phyloP scores from a whole-genome alignment of 2,797 vertebrate genomes.

The Mycteria americana region DNA sequence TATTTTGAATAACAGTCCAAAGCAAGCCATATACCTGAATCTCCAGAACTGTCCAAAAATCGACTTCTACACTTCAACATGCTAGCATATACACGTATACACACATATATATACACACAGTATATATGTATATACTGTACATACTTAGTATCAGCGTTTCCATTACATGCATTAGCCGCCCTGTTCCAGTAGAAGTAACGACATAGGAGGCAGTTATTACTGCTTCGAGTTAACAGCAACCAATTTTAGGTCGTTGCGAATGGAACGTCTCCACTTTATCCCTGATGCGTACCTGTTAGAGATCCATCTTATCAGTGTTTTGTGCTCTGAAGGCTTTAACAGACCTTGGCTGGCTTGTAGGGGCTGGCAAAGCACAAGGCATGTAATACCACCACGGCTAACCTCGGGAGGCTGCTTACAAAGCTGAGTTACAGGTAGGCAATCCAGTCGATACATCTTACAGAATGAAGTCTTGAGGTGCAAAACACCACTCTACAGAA shows the following conservation, averaged over 20 bases:
- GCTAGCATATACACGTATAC: background rate
- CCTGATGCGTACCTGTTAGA: background rate
- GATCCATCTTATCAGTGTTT: constrained; percentile 4
- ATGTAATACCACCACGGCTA: background rate
- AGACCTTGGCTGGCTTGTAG: constrained; percentile 10
- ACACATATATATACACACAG: background rate
- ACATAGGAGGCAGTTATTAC: background rate
- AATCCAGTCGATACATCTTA: background rate
- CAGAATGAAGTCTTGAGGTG: constrained; percentile 19
- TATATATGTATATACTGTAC: background rate
- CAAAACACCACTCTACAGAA: constrained; percentile 35
- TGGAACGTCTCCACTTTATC: background rate
- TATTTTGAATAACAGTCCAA: background rate
- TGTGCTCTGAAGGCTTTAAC: constrained; percentile 38
- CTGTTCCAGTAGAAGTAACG: background rate
- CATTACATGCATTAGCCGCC: background rate
- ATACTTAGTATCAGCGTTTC: background rate
- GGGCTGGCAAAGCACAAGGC: background rate
- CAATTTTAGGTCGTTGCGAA: background rate
- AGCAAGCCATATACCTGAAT: background rate
- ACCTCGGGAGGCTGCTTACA: background rate
- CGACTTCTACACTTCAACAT: background rate
- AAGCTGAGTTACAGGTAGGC: background rate
- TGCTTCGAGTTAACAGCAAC: background rate
- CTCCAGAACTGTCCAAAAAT: background rate